Percentiles rank a stretch among this genome's conserved stretches.
phyloP scores from a whole-genome alignment of 2,888 invertebrate species.

The Corythucha ciliata region DNA sequence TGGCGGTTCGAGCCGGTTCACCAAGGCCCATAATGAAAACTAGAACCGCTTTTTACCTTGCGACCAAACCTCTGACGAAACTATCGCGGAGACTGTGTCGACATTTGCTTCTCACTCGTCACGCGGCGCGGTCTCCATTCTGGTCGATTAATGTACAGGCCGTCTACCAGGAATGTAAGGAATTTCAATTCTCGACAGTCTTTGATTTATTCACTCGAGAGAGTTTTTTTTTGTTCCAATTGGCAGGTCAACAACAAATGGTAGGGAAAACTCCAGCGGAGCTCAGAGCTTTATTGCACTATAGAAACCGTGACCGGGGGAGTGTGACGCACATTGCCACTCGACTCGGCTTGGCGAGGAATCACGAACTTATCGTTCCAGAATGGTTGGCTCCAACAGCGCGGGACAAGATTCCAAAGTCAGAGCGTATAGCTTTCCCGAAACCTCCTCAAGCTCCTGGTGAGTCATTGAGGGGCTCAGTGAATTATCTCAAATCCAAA shows the following conservation, averaged over 20 bases:
- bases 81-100: constrained; percentile 80
- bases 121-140: constrained; percentile 80
- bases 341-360: constrained; percentile 54
- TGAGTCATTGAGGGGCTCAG: no score
- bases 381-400: constrained; percentile 68
- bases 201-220: background rate
- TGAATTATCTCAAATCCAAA: no score
- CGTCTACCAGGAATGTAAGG: constrained; percentile 80
- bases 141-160: constrained; percentile 62
- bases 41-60: constrained; percentile 89
- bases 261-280: constrained; percentile 49
- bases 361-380: constrained; percentile 45
- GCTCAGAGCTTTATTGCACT: constrained; percentile 48
- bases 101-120: constrained; percentile 69
- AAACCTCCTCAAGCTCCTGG: constrained; percentile 83
- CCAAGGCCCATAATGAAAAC: constrained; percentile 95
- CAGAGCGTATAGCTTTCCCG: constrained; percentile 74
- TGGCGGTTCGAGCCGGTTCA: constrained; percentile 61
- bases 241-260: constrained; percentile 45
- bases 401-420: constrained; percentile 66
- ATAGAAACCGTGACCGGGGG: constrained; percentile 51
- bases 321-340: constrained; percentile 64
- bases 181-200: constrained; percentile 11
- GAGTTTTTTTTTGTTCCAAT: background rate
- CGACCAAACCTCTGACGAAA: constrained; percentile 81